A percentile compares a stretch with the other conserved stretches of the same genome.
These are phyloP conservation scores for Zelostemma sp. DNA, from an alignment of 1,140 invertebrate genomes.

Conservation along the genomic window DNA sequence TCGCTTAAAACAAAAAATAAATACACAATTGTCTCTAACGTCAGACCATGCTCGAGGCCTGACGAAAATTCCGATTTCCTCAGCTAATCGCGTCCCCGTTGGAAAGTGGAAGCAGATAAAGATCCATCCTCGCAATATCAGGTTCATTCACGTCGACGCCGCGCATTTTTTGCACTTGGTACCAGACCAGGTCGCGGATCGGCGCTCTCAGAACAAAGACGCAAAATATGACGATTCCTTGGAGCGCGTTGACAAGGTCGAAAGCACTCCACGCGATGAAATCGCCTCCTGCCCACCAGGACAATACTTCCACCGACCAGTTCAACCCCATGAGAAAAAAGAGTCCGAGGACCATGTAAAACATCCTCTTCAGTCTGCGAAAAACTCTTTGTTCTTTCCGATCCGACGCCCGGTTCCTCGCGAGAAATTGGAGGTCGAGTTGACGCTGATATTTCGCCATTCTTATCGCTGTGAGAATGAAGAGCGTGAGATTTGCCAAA, in stretches of 20 bases:
- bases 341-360: constrained; percentile 67
- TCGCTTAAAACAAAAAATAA: no score
- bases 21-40: no score
- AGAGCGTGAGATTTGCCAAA: constrained; percentile 70
- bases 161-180: constrained; percentile 56
- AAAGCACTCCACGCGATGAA: constrained; percentile 68
- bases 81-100: constrained; percentile 44
- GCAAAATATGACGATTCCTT: constrained; percentile 70
- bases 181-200: constrained; percentile 61
- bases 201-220: constrained; percentile 71
- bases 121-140: constrained; percentile 54
- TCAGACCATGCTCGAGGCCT: no score
- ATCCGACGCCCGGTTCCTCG: constrained; percentile 59
- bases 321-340: constrained; percentile 73
- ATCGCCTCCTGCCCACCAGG: constrained; percentile 65
- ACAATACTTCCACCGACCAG: constrained; percentile 72
- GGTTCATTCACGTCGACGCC: constrained; percentile 44
- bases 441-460: constrained; percentile 59
- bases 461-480: constrained; percentile 68
- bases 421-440: constrained; percentile 57
- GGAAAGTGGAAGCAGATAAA: constrained; percentile 53
- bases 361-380: constrained; percentile 54
- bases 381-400: constrained; percentile 56
- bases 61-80: no score
- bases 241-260: constrained; percentile 70